These are phyloP conservation scores for Spodoptera picta DNA, from an alignment of 2,888 invertebrate species.

Conservation along the genomic window DNA sequence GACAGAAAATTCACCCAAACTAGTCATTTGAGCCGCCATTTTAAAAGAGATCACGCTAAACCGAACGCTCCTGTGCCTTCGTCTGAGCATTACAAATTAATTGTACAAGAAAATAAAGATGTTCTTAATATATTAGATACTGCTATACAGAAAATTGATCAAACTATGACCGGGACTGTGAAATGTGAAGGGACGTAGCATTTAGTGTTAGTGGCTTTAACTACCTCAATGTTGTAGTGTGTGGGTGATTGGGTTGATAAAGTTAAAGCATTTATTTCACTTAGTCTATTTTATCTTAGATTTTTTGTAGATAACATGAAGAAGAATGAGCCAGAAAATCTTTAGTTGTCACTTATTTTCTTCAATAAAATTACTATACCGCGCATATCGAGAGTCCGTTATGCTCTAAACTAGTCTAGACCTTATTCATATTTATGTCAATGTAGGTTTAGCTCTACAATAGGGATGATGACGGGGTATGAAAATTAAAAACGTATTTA, in stretches of 20 bases:
- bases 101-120: slow-evolving; percentile 61
- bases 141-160: slow-evolving; percentile 42
- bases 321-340: too few relatives aligned
- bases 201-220: slow-evolving; percentile 2
- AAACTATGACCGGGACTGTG: slow-evolving; percentile 34
- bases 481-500: too few relatives aligned
- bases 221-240: slow-evolving; percentile 42
- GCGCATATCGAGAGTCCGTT: too few relatives aligned
- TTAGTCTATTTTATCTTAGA: too few relatives aligned
- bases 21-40: slow-evolving; percentile 81
- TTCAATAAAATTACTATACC: too few relatives aligned
- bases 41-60: slow-evolving; percentile 80
- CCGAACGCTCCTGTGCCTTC: slow-evolving; percentile 76
- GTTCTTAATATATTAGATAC: slow-evolving; percentile 62
- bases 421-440: too few relatives aligned
- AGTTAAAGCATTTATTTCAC: too few relatives aligned
- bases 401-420: too few relatives aligned
- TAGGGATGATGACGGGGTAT: too few relatives aligned
- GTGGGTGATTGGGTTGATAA: slow-evolving; percentile 12
- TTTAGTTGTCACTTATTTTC: too few relatives aligned
- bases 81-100: slow-evolving; percentile 72
- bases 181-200: slow-evolving; percentile 69
- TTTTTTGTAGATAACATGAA: too few relatives aligned
- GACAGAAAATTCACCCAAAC: slow-evolving; percentile 83
- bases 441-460: too few relatives aligned